Evolutionary conservation across 1,140 invertebrate genomes (phyloP), one percentile per base, ranked within the genome.

Genomic region (Calycopis cecrops): DNA sequence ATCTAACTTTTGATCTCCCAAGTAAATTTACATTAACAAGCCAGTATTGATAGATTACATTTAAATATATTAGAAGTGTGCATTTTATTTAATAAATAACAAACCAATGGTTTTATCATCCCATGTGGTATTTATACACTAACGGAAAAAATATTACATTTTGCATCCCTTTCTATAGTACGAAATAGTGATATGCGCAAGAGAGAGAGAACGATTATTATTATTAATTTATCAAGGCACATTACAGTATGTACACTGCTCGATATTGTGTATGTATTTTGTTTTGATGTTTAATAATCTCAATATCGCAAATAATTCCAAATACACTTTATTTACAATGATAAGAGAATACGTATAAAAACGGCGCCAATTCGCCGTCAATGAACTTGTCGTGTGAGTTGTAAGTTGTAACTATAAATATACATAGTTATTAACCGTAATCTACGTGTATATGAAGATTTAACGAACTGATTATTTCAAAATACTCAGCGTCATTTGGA

Each of bases 131-230:
- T 57, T 63, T 55, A 52, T 57, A 56, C 50, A 67, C 57, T 77
- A 79, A 79, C 76, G 76, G 76, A 76, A 66, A 64, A 73, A 67
- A 71, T 66, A 63, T 70, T 68, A 69, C 57, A 60, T 71, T 54
- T 73, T 68, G 52, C 48, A 38, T 79, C 76, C 73, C 72, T 64
- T 56, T 82, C 65, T 34, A 17, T 44, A 65, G 18, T 53, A 52
- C 55, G 61, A 60, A 56, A 57, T 66, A 21, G 59, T 56, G 37
- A 35, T 44, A 40, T 38, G 61, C 35, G 49, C 53, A 67, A 75
- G 62, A 71, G 71, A 56, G 73, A 77, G 55, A 47, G 63, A 58
- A 65, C 58, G 55, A 38, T 10, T 56, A 61, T 55, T 64, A 63
- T 59, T 69, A 67, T 65, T 69, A 69, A 63, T 69, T 63, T 50